Evolutionary conservation across 2,888 invertebrate species (phyloP), one percentile per base, ranked within the genome.

Genomic region (Drosophila nigritarsus): DNA sequence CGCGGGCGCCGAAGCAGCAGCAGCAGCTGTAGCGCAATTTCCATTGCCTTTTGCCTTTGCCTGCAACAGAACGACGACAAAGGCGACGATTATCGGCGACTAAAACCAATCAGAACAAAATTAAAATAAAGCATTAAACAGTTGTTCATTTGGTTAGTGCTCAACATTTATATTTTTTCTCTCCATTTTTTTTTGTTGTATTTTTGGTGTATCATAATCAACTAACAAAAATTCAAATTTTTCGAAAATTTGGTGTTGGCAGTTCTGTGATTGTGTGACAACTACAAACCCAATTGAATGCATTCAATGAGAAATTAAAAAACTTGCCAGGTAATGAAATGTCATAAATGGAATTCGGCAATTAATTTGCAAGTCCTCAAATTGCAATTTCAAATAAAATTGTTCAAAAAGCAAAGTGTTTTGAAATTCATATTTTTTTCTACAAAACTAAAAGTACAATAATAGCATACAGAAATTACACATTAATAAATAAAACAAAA

Each of bases 1-100:
- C 74, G 82, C 82, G 75, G 76, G 71, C 75, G 73, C 72, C 75
- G 45, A 66, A 71, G 63, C 75, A 72, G 62, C 65, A 69, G 54
- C 54, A 60, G 65, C 67, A 63, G 61, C 55, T 67, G 55, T 64
- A 67, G 61, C 65, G 71, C 75, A 76, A 71, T 68, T 77, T 68
- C 45, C 51, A 49, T 66, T 65, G 45, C 40, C 32, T 38, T 24
- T 63, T 65, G 56, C 34, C 62, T 36, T 66, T 64, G 70, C 55
- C 73, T 51, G 51, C 42, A 36, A 58, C 40, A 53, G 32, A 20
- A 61, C 62, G 34, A 55, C 62, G 20, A 27, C 42, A 38, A 20
- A 13, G 34, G 45, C 45, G 24, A 45, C 64, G 40, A 67, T 34
- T 58, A 50, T 50, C 65, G 66, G 62, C 64, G 36, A 70, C 55